Evolutionary conservation across 1,140 invertebrate genomes (phyloP), one percentile per base, ranked within the genome.

Genomic region (Teleopsis dalmanni): DNA sequence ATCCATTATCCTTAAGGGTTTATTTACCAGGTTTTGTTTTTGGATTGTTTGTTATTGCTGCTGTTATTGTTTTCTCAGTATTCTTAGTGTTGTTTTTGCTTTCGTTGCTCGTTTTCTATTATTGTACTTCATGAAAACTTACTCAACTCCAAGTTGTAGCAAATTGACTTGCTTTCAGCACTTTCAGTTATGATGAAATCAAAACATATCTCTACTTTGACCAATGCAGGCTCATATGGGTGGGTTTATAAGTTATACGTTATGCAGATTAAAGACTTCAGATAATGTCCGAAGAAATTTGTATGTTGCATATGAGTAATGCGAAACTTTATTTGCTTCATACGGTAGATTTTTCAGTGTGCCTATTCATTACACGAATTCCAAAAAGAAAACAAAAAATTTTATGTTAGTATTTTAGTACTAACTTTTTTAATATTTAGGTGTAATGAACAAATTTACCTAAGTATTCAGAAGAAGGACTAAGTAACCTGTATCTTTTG

Each of bases 131-230:
- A 13, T 34, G 11, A 6, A n/a, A n/a, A n/a, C n/a, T n/a, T n/a
- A n/a, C 21, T 26, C 16, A 16, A 16, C 35, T n/a, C 3, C 40
- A 26, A n/a, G 4, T 21, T 27, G 25, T 11, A 2, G 10, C n/a
- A 6, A 42, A 42, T 26, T n/a, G n/a, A n/a, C n/a, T n/a, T n/a
- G 29, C 40, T 42, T 26, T 26, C 19, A 42, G 16, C 40, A 42
- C 29, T 42, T 42, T 42, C 27, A 27, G 29, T 33, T 45, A 45
- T 45, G 43, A 45, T 45, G 43, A 45, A 45, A 45, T 45, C 43
- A 45, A 45, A 45, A 45, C 43, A 45, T 34, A 13, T 27, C 14
- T 34, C 29, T 21, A 11, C 40, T 26, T 27, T 22, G 23, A 42
- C 16, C 23, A 42, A 42, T 42, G 27, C 22, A 41, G 5, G 4